Conservation (phyloP, 1,140 invertebrate species). For the Nasonia giraulti region DNA sequence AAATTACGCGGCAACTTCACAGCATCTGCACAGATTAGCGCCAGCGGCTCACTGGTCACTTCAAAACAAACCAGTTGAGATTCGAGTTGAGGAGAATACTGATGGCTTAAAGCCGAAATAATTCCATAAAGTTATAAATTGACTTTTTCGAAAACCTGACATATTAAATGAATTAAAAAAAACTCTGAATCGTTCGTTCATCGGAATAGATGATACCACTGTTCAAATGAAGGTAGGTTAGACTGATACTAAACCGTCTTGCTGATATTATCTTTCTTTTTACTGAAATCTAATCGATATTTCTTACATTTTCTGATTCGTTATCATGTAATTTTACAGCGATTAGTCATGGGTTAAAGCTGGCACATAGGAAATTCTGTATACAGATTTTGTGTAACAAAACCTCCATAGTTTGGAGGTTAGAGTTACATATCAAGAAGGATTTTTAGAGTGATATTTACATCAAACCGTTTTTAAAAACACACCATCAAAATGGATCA, state of each 20-base stretch:
- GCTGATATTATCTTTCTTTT: background rate
- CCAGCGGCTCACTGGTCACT: too few species aligned
- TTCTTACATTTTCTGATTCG: background rate
- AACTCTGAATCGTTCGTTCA: background rate
- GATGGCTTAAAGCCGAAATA: too few species aligned
- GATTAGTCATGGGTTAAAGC: conserved; percentile 39
- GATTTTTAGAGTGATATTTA: background rate
- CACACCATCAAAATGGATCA: conserved; percentile 82
- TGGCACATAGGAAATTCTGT: background rate
- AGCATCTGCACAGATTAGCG: too few species aligned
- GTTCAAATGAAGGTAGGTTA: background rate
- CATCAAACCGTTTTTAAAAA: background rate
- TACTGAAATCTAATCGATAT: background rate
- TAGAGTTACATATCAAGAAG: conserved; percentile 1
- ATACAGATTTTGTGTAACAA: conserved; percentile 7
- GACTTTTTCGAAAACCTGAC: background rate
- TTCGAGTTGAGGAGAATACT: too few species aligned
- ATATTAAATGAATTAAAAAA: background rate
- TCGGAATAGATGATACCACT: background rate
- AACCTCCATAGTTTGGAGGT: conserved; percentile 17
- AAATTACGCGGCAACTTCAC: too few species aligned
- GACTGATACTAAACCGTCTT: background rate
- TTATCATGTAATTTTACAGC: conserved; percentile 20
- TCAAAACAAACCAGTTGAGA: too few species aligned
- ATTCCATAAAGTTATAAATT: background rate